These are phyloP conservation scores for Ethmia dodecea DNA, from an alignment of 2,888 invertebrate genomes.

Conservation along the genomic window DNA sequence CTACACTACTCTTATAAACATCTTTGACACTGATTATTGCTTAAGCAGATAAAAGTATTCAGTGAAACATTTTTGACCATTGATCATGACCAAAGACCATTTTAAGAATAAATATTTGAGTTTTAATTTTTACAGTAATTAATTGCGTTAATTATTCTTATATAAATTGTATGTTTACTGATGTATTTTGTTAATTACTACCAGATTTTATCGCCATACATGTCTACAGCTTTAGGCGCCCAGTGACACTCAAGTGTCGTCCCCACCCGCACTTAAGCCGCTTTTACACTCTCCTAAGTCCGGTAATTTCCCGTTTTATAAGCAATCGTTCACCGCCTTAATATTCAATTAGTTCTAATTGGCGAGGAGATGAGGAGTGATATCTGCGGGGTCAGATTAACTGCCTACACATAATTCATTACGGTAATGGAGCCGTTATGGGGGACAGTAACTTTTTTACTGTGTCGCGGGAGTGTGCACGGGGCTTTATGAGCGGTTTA, in stretches of 20 bases:
- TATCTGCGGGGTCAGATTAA: conserved; percentile 44
- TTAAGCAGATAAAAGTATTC: too few relatives aligned
- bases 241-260: background rate
- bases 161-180: too few relatives aligned
- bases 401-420: conserved; percentile 63
- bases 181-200: too few relatives aligned
- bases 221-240: too few relatives aligned
- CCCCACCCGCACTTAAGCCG: conserved; percentile 17
- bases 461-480: conserved; percentile 31
- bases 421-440: conserved; percentile 62
- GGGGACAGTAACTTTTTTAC: conserved; percentile 51
- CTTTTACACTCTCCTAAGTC: conserved; percentile 26
- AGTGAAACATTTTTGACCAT: too few relatives aligned
- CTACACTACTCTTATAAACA: too few relatives aligned
- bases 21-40: too few relatives aligned
- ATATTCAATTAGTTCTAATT: conserved; percentile 70
- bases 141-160: too few relatives aligned
- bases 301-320: conserved; percentile 51
- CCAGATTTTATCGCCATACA: too few relatives aligned
- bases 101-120: too few relatives aligned
- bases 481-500: conserved; percentile 14
- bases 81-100: too few relatives aligned
- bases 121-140: too few relatives aligned
- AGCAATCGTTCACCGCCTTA: conserved; percentile 57
- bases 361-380: conserved; percentile 51